These are phyloP conservation scores for Synanthedon tipuliformis DNA, from an alignment of 2,888 invertebrate species.

Conservation along the genomic window DNA sequence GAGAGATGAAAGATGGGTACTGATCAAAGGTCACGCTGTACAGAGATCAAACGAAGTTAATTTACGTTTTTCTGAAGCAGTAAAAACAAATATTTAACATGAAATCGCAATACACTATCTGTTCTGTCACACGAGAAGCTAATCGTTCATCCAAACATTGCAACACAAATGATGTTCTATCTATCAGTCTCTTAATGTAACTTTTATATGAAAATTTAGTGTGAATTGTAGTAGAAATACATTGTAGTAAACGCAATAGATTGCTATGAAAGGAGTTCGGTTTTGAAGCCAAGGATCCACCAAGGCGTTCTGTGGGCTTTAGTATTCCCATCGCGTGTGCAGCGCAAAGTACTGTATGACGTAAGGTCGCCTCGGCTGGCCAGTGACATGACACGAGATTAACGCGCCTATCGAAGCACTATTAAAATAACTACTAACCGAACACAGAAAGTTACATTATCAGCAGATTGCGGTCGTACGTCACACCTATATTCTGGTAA, in stretches of 20 bases:
- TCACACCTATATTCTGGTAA: too few species aligned
- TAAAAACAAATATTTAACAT: too few species aligned
- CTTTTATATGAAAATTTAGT: conserved; percentile 15
- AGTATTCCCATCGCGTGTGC: conserved; percentile 61
- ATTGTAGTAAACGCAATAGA: conserved; percentile 44
- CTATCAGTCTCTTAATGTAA: conserved; percentile 1
- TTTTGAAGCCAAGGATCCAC: conserved; percentile 70
- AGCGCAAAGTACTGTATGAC: conserved; percentile 52
- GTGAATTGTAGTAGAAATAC: conserved; percentile 38
- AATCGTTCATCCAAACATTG: conserved; percentile 1
- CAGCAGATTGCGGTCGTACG: too few species aligned
- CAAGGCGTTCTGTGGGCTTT: conserved; percentile 62
- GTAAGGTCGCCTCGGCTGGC: conserved; percentile 60
- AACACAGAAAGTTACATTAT: too few species aligned
- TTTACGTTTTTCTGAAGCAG: neutral
- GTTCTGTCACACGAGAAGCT: too few species aligned
- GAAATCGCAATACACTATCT: too few species aligned
- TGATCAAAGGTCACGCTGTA: conserved; percentile 14
- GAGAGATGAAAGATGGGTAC: conserved; percentile 12
- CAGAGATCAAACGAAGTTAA: conserved; percentile 12
- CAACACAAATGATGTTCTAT: conserved; percentile 1
- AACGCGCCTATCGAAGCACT: conserved; percentile 20
- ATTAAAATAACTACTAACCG: neutral
- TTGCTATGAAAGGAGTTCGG: conserved; percentile 65
- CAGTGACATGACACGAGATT: conserved; percentile 57